A percentile compares a stretch with the other conserved stretches of the same genome.
Evolutionary conservation across 1,140 invertebrate genomes (phyloP).

Genomic region (Diachasma alloeum): DNA sequence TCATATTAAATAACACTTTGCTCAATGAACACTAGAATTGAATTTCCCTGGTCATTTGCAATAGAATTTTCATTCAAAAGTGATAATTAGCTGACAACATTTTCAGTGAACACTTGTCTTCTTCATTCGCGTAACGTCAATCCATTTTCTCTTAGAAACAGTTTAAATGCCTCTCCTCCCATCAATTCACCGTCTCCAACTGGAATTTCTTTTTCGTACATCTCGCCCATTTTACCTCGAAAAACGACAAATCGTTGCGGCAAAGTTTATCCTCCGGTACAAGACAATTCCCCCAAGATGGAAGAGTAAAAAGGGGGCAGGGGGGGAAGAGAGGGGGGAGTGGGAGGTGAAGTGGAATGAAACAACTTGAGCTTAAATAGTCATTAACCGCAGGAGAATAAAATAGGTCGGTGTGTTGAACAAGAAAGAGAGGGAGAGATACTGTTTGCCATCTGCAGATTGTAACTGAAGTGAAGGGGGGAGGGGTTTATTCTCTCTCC

Average conservation of each 20-base stretch:
- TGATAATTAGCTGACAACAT: no score
- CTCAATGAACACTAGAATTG: no score
- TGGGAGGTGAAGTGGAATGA: constrained; percentile 10
- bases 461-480: constrained; percentile 2
- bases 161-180: not conserved
- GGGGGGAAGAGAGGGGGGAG: not conserved
- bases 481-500: not conserved
- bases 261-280: not conserved
- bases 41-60: no score
- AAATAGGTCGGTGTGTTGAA: constrained; percentile 19
- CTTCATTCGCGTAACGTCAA: no score
- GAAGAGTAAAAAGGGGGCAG: not conserved
- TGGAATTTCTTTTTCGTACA: not conserved
- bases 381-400: constrained; percentile 25
- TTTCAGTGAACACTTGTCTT: no score
- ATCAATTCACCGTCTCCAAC: not conserved
- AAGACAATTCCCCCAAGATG: constrained; percentile 6
- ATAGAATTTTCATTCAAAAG: no score
- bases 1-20: no score
- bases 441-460: constrained; percentile 21
- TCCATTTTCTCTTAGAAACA: no score
- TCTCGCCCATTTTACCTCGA: not conserved
- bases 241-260: constrained; percentile 2
- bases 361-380: constrained; percentile 28
- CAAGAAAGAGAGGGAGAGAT: not conserved